phyloP scores from a whole-genome alignment of 2,113 vertebrate species.

The Hippocampus abdominalis region DNA sequence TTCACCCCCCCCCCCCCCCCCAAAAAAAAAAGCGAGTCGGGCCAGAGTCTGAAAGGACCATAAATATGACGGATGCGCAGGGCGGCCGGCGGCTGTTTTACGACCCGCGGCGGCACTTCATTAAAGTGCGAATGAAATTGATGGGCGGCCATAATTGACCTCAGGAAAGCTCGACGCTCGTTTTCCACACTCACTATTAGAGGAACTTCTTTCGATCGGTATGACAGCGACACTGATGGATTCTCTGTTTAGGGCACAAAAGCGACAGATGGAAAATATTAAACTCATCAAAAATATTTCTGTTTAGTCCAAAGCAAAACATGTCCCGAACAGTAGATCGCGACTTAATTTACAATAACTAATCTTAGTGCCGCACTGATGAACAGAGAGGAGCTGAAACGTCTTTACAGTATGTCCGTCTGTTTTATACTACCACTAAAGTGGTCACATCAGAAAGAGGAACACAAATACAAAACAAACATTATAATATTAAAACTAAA shows the following conservation, averaged over 20 bases:
- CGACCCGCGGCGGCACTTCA: slow-evolving; percentile 63
- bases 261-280: slow-evolving; percentile 6
- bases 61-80: slow-evolving; percentile 68
- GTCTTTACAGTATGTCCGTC: too few relatives aligned
- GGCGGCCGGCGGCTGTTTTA: slow-evolving; percentile 72
- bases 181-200: slow-evolving; percentile 34
- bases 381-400: too few relatives aligned
- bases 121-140: slow-evolving; percentile 74
- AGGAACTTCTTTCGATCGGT: slow-evolving; percentile 19
- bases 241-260: slow-evolving; percentile 11
- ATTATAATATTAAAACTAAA: too few relatives aligned
- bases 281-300: background rate
- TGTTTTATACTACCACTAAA: too few relatives aligned
- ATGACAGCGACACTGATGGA: slow-evolving; percentile 27
- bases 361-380: too few relatives aligned
- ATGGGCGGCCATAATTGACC: slow-evolving; percentile 69
- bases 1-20: background rate
- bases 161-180: slow-evolving; percentile 47
- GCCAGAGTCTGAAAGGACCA: slow-evolving; percentile 4
- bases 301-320: too few relatives aligned
- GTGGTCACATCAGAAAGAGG: too few relatives aligned
- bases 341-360: too few relatives aligned
- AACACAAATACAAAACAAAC: too few relatives aligned
- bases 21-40: background rate
- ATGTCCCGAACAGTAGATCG: too few relatives aligned